phyloP scores from a whole-genome alignment of 2,797 vertebrate genomes.

The Iguana delicatissima region DNA sequence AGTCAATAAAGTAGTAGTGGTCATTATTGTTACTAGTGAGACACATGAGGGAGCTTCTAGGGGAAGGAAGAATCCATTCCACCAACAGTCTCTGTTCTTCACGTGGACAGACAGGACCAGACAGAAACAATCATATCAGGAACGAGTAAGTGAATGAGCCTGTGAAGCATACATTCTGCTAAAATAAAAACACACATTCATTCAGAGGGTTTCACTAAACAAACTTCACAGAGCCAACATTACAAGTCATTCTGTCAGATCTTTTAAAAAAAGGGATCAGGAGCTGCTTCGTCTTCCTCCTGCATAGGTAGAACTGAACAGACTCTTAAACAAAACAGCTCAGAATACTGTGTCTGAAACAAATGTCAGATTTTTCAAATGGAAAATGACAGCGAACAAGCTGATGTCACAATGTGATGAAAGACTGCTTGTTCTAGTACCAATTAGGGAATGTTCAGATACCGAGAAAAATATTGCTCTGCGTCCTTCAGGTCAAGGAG shows the following conservation, averaged over 20 bases:
- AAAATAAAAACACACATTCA: not conserved
- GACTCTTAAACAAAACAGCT: not conserved
- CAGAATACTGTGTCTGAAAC: fast-evolving
- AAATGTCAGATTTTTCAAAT: constrained; percentile 24
- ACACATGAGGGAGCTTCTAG: too few relatives aligned
- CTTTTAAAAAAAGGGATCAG: constrained; percentile 18
- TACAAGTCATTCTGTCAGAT: constrained; percentile 17
- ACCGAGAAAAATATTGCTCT: not conserved
- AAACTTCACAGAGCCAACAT: not conserved
- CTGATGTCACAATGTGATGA: not conserved
- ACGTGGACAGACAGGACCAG: too few relatives aligned
- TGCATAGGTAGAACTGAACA: not conserved
- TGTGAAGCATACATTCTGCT: not conserved
- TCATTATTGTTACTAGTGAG: too few relatives aligned
- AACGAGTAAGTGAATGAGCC: not conserved
- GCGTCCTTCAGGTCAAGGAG: not conserved
- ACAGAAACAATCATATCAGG: too few relatives aligned
- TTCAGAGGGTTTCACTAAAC: constrained; percentile 14
- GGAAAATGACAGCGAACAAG: fast-evolving
- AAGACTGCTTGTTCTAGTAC: not conserved
- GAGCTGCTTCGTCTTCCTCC: constrained; percentile 18
- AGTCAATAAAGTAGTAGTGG: too few relatives aligned
- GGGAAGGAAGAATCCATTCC: too few relatives aligned
- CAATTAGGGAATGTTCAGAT: constrained; percentile 5
- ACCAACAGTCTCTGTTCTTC: too few relatives aligned